Evolutionary conservation across 2,888 invertebrate species (phyloP).

Genomic region (Aproaerema taeniolella): DNA sequence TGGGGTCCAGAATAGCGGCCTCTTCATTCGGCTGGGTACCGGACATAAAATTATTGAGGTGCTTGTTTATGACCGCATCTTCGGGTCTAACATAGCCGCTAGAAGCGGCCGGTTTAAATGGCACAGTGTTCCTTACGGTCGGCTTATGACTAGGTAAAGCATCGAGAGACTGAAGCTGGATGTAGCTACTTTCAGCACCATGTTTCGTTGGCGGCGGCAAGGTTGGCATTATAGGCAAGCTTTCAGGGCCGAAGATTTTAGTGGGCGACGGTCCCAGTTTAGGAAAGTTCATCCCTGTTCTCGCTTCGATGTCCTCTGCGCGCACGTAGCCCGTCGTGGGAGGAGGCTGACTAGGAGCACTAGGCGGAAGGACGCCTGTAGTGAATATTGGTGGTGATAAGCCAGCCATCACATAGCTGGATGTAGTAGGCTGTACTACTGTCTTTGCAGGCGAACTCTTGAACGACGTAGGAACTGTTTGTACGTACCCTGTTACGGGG

Average conservation of each 20-base stretch:
- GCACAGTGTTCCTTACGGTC: conserved; percentile 43
- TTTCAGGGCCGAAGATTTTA: conserved; percentile 56
- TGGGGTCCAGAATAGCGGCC: conserved; percentile 62
- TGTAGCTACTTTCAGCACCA: conserved; percentile 57
- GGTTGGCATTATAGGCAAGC: conserved; percentile 64
- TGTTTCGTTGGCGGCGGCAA: conserved; percentile 56
- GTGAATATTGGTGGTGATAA: conserved; percentile 59
- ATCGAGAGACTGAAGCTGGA: conserved; percentile 64
- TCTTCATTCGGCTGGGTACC: conserved; percentile 53
- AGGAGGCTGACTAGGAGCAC: conserved; percentile 35
- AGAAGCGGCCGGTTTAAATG: conserved; percentile 47
- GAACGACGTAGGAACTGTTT: conserved; percentile 38
- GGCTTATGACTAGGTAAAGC: conserved; percentile 62
- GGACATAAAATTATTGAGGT: conserved; percentile 57
- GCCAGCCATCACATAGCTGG: conserved; percentile 67
- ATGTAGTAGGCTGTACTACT: conserved; percentile 43
- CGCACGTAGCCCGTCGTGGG: conserved; percentile 58
- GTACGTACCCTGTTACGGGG: conserved; percentile 47
- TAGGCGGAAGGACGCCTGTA: conserved; percentile 41
- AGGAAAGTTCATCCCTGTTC: conserved; percentile 51
- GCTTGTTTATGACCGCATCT: conserved; percentile 64
- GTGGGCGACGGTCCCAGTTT: conserved; percentile 49
- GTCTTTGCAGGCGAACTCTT: conserved; percentile 30
- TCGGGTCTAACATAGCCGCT: conserved; percentile 62
- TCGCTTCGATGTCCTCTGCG: conserved; percentile 53